These are phyloP conservation scores for Apamea monoglypha DNA, from an alignment of 2,888 invertebrate genomes.

Conservation along the genomic window DNA sequence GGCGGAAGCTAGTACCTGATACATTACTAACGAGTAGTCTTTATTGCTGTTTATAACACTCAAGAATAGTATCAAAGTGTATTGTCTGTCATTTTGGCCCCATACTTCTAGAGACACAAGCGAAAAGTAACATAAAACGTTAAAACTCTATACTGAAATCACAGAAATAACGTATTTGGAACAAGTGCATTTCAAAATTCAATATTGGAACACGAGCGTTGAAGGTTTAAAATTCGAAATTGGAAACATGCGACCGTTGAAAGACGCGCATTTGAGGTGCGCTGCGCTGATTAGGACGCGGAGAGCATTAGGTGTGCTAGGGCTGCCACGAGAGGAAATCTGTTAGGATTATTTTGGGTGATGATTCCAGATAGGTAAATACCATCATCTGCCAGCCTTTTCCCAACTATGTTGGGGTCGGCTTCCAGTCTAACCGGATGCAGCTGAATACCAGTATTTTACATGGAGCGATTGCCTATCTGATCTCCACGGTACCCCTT, in stretches of 20 bases:
- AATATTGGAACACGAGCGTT: conserved; percentile 49
- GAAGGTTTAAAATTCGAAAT: conserved; percentile 44
- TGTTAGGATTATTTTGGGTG: not conserved
- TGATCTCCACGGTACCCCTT: too few relatives aligned
- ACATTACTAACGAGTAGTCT: too few relatives aligned
- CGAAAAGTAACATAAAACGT: not conserved
- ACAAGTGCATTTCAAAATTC: conserved; percentile 41
- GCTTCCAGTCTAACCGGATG: too few relatives aligned
- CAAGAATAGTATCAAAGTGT: not conserved
- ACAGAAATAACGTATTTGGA: not conserved
- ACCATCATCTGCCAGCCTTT: too few relatives aligned
- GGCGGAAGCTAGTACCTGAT: too few relatives aligned
- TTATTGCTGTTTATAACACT: not conserved
- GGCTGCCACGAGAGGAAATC: conserved; percentile 24
- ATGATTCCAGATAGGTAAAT: not conserved
- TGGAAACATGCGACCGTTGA: conserved; percentile 37
- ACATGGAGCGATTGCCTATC: too few relatives aligned
- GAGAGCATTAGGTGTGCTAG: conserved; percentile 51
- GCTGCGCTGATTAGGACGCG: conserved; percentile 52
- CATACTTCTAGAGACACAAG: not conserved
- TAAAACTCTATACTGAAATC: not conserved
- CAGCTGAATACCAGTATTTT: too few relatives aligned
- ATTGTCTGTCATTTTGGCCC: not conserved
- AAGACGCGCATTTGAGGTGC: conserved; percentile 58
- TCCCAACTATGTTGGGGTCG: too few relatives aligned